phyloP scores from a whole-genome alignment of 1,140 invertebrate species.

The Drosophila virilis region DNA sequence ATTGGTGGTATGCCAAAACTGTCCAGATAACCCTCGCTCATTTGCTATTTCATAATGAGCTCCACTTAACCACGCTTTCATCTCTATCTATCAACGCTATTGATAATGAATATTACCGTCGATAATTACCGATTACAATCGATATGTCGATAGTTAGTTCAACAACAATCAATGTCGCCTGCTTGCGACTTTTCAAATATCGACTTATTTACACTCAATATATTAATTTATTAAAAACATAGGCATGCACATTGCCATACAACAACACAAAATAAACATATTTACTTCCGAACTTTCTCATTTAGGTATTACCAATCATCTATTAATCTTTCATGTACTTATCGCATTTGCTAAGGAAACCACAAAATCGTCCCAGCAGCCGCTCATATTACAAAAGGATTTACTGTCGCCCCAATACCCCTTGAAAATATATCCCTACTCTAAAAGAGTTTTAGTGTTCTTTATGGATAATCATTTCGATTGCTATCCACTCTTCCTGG shows the following conservation, averaged over 20 bases:
- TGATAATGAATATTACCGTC: too few relatives aligned
- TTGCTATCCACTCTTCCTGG: conserved; percentile 2
- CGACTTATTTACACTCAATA: not conserved
- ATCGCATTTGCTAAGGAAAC: conserved; percentile 6
- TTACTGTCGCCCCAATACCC: not conserved
- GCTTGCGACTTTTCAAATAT: not conserved
- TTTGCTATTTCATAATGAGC: not conserved
- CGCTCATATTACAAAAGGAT: conserved; percentile 17
- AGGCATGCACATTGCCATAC: not conserved
- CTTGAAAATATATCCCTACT: not conserved
- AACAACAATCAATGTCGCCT: too few relatives aligned
- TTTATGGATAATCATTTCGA: conserved; percentile 40
- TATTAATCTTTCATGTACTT: conserved; percentile 2
- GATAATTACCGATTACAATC: too few relatives aligned
- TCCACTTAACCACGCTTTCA: not conserved
- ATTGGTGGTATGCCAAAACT: not conserved
- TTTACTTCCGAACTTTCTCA: not conserved
- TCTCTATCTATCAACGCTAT: too few relatives aligned
- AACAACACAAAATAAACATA: not conserved
- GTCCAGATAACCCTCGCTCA: not conserved
- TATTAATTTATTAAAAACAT: not conserved
- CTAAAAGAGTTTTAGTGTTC: conserved; percentile 19
- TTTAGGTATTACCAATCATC: not conserved
- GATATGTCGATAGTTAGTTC: not conserved
- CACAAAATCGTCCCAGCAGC: conserved; percentile 13